phyloP scores from a whole-genome alignment of 2,113 vertebrate genomes.

The Laticauda colubrina region DNA sequence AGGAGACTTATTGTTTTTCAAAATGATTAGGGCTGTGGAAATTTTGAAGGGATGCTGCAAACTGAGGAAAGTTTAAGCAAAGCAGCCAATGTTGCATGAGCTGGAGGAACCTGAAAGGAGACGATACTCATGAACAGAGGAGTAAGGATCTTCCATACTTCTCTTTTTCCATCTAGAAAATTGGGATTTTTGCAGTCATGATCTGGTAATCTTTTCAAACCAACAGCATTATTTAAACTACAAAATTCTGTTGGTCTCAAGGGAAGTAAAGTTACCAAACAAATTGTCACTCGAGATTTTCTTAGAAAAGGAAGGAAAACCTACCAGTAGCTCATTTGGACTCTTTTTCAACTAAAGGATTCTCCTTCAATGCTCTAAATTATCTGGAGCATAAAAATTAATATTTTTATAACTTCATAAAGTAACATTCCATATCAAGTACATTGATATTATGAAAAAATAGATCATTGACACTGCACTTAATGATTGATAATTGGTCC shows the following conservation, averaged over 20 bases:
- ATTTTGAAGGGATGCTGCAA: neutral
- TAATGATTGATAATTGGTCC: neutral
- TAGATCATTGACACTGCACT: neutral
- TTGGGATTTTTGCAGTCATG: neutral
- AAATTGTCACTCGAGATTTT: neutral
- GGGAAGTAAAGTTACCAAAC: constrained; percentile 21
- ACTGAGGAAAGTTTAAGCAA: neutral
- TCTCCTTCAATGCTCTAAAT: neutral
- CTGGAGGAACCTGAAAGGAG: neutral
- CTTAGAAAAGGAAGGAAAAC: neutral
- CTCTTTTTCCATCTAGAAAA: neutral
- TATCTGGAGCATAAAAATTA: neutral
- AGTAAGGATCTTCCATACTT: neutral
- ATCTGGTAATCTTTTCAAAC: constrained; percentile 16
- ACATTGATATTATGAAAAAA: neutral
- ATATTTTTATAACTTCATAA: neutral
- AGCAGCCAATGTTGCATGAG: neutral
- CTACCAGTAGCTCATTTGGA: neutral
- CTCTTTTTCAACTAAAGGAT: neutral
- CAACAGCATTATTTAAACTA: constrained; percentile 47
- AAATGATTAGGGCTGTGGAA: neutral
- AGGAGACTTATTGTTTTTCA: neutral
- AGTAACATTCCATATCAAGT: neutral
- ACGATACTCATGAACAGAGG: neutral
- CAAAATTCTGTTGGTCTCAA: constrained; percentile 28